Base-by-base conservation (phyloP, 2,113 vertebrate genomes). In the Cnemophilus loriae region DNA sequence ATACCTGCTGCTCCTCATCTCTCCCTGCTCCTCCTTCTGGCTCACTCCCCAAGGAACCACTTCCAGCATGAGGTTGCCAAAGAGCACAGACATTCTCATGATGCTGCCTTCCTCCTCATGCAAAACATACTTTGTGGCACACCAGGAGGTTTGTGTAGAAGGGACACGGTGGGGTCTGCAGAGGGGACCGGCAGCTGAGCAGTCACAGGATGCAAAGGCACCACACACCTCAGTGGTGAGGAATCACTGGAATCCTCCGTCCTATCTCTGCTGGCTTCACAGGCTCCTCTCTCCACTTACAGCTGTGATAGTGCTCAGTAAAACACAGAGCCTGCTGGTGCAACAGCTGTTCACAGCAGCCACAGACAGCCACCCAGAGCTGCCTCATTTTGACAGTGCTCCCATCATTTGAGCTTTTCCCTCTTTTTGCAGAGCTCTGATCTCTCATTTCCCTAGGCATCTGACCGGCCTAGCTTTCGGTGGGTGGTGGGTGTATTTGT, bases 261-360 rank as follows among this genome's bases (percentile, higher is more conserved):
- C 57, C 52, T 44, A 60, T 15, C 73, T 35, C 65, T 33, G 52
- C 49, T 60, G 12, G 0, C 53, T 56, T 46, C 71, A 22, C 2
- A 9, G 42, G 33, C 35, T 83, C 41, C 18, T 21, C 1, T 30
- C 47, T 49, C 70, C 2, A 0, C 46, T 22, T 5, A 21, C 2
- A 3, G 55, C 64, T 69, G 46, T 0, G 3, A 9, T 1, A 18
- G 24, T 9, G n/a, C 46, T n/a, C 2, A 1, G 33, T 20, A 33
- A 22, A 60, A 42, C 69, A 47, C 6, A 0, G 18, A 73, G 22
- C 57, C 53, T 6, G 10, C 59, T 35, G 44, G 33, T n/a, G 59
- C 59, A 41, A 13, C 41, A 81, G 65, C 76, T 49, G 22, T 3
- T 39, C 23, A 4, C 10, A 68, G 76, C 67, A 79, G 75, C 44